These are phyloP conservation scores for Thalassarche chlororhynchos DNA, from an alignment of 2,113 vertebrate genomes.

Conservation along the genomic window DNA sequence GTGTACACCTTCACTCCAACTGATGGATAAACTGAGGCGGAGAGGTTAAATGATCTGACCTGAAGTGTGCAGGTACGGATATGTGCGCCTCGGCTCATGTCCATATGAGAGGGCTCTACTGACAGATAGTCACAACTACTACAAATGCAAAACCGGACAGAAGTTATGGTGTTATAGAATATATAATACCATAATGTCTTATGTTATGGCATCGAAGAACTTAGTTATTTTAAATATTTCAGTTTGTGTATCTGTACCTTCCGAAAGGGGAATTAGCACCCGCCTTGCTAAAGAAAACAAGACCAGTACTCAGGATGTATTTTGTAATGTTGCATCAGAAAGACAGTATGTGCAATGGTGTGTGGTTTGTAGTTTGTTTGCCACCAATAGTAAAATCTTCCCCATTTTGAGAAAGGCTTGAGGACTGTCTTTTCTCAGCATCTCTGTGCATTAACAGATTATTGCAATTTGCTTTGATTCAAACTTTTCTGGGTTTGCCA, in stretches of 20 bases:
- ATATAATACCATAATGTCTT: background rate
- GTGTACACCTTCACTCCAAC: background rate
- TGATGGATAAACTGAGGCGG: background rate
- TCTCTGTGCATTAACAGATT: background rate
- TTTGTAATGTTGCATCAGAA: conserved; percentile 40
- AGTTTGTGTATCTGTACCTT: background rate
- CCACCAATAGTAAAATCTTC: background rate
- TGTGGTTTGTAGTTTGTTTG: conserved; percentile 36
- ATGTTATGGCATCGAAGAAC: background rate
- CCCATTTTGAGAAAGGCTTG: background rate
- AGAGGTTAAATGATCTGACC: background rate
- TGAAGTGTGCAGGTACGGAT: background rate
- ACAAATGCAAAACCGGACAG: background rate
- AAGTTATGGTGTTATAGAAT: background rate
- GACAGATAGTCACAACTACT: background rate
- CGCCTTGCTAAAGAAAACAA: background rate
- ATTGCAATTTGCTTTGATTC: background rate
- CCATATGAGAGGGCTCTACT: background rate
- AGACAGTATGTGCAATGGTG: background rate
- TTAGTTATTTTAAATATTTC: background rate
- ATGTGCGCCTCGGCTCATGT: background rate
- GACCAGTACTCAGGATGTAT: conserved; percentile 25
- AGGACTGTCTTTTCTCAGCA: background rate
- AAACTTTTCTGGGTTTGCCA: background rate
- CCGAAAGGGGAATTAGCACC: background rate